Evolutionary conservation across 2,113 vertebrate genomes (phyloP), one percentile per base, ranked within the genome.

Genomic region (Chrysochloris asiatica): DNA sequence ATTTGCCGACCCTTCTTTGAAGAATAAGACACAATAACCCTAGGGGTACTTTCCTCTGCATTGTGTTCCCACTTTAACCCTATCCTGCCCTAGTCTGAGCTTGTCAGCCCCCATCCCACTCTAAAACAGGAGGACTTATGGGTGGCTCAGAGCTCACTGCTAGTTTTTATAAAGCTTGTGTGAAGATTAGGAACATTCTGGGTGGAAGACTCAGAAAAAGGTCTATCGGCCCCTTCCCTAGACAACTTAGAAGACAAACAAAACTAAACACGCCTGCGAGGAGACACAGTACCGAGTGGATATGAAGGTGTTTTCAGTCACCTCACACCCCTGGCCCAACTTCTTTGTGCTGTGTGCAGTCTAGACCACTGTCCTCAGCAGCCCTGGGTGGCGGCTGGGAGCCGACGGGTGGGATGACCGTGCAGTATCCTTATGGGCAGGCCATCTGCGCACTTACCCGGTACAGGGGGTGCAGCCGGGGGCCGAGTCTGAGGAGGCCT

Each of bases 401-500:
- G 28, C 26, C 65, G 17, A 19, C 12, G n/a, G n/a, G 47, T 14
- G n/a, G n/a, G 14, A 41, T 26, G 17, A 65, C 36, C 33, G 47
- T 21, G 33, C 30, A 65, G 33, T 6, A 7, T 43, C 38, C 38
- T 41, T 26, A 38, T 19, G 21, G 17, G 67, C 19, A 22, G 67
- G 4, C n/a, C 38, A 36, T 7, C 3, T 8, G 36, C 19, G 26
- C 72, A 47, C 98, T 97, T 98, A 99, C 99, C 99, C 98, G 0
- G 99, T 99, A 97, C 99, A 99, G 75, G 99, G 99, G 0, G 98
- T 98, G 90, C 99, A 99, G 54, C 99, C 99, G 0, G 98, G 80
- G 6, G 99, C 99, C 0, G 97, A 96, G 91, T 99, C 99, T 8
- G 98, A 98, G 6, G 98, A 98, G 13, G 98, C 97, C 95, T 99